These are phyloP conservation scores for Penaeus vannamei DNA, from an alignment of 1,140 invertebrate genomes.

Conservation along the genomic window DNA sequence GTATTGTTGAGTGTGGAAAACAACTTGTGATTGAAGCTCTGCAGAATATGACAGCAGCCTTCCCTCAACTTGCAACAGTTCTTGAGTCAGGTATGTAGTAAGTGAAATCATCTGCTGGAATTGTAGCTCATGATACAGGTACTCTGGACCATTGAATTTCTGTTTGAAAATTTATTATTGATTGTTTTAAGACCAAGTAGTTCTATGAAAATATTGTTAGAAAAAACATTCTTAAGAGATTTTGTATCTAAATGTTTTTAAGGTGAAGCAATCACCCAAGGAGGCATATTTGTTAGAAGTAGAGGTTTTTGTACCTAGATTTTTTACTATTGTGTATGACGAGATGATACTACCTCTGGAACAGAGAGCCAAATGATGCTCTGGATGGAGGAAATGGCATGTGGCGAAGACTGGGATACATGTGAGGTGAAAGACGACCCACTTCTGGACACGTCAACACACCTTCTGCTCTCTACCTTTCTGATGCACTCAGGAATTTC, in stretches of 20 bases:
- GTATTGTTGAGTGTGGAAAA: conserved; percentile 45
- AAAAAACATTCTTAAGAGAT: no score
- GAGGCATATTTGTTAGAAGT: not conserved
- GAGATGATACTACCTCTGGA: no score
- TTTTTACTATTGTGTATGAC: not conserved
- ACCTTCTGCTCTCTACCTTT: conserved; percentile 75
- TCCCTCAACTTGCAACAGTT: conserved; percentile 48
- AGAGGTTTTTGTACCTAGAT: not conserved
- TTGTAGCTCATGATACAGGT: not conserved
- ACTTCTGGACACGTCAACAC: conserved; percentile 74
- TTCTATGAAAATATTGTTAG: no score
- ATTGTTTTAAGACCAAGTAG: no score
- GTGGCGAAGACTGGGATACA: conserved; percentile 74
- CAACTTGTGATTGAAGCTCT: conserved; percentile 47
- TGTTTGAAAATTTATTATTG: no score
- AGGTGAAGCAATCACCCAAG: no score
- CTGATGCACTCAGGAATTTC: conserved; percentile 74
- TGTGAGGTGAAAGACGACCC: conserved; percentile 73
- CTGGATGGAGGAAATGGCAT: conserved; percentile 70
- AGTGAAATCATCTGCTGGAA: not conserved
- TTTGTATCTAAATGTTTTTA: no score
- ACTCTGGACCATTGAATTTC: no score
- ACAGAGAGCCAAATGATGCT: conserved; percentile 66
- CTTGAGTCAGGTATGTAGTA: conserved; percentile 48
- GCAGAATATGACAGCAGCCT: conserved; percentile 36